Evolutionary conservation across 1,140 invertebrate species (phyloP).

Genomic region (Saccostrea echinata): DNA sequence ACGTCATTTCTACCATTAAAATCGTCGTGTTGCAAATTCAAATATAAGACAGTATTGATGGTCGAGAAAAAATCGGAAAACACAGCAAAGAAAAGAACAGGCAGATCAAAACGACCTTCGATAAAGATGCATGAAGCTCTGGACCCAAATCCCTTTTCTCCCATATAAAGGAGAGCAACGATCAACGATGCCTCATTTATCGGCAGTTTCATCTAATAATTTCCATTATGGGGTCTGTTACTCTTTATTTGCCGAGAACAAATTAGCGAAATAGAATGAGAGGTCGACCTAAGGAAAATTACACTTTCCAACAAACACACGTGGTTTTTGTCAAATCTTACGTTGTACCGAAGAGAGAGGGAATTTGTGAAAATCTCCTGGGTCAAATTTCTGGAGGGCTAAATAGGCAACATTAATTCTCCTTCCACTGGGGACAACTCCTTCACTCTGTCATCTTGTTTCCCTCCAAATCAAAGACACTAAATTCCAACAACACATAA

Average conservation of each 20-base stretch:
- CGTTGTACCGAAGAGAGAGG: constrained; percentile 49
- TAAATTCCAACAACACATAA: constrained; percentile 4
- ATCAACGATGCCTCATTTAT: constrained; percentile 64
- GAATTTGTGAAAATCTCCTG: constrained; percentile 38
- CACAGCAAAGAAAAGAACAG: not conserved
- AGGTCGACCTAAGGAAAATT: constrained; percentile 66
- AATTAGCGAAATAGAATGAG: constrained; percentile 69
- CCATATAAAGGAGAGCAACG: constrained; percentile 53
- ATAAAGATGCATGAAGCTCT: not conserved
- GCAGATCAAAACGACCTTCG: not conserved
- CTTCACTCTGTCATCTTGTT: constrained; percentile 14
- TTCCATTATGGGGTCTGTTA: constrained; percentile 65
- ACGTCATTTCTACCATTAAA: constrained; percentile 26
- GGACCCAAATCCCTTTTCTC: constrained; percentile 31
- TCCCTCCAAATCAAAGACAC: constrained; percentile 8
- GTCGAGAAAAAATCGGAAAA: not conserved
- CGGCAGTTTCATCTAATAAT: constrained; percentile 67
- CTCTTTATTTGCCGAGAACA: constrained; percentile 60
- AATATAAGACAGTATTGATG: constrained; percentile 21
- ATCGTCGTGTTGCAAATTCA: constrained; percentile 31
- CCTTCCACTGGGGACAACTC: not conserved
- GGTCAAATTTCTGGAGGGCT: constrained; percentile 19
- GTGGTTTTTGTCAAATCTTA: constrained; percentile 62
- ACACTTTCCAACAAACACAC: constrained; percentile 58
- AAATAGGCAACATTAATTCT: constrained; percentile 28